Evolutionary conservation across 2,888 invertebrate genomes (phyloP).

Genomic region (Melanostoma scalare): DNA sequence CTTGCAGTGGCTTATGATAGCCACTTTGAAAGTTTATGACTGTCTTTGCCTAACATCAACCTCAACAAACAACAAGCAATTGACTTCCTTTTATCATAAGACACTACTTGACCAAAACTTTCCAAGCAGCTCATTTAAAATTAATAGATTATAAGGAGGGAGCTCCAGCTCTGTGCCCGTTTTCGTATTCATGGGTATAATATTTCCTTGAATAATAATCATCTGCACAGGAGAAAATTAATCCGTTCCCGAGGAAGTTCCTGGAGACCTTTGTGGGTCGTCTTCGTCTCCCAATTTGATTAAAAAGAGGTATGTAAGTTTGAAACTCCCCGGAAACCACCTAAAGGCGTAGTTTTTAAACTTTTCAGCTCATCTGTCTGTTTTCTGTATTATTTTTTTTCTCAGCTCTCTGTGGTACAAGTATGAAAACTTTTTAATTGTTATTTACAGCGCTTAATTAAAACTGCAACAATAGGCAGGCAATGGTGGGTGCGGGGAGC

Average conservation of each 20-base stretch:
- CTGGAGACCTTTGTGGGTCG: conserved; percentile 20
- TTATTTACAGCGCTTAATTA: conserved; percentile 71
- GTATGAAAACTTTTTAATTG: conserved; percentile 68
- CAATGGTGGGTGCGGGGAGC: conserved; percentile 13
- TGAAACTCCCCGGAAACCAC: conserved; percentile 59
- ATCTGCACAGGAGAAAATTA: conserved; percentile 57
- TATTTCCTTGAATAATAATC: conserved; percentile 52
- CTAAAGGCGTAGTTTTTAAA: conserved; percentile 63
- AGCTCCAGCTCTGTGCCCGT: background rate
- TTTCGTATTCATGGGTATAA: conserved; percentile 32
- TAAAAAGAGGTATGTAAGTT: conserved; percentile 56
- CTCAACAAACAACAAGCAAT: conserved; percentile 15
- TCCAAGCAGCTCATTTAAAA: conserved; percentile 27
- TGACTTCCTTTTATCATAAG: conserved; percentile 20
- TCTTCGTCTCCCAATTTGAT: conserved; percentile 40
- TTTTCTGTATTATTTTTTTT: background rate
- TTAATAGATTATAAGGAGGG: conserved; percentile 14
- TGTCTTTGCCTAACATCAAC: too few species aligned
- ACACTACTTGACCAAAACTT: conserved; percentile 47
- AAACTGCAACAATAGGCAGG: conserved; percentile 64
- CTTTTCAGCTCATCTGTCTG: conserved; percentile 25
- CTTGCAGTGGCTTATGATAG: too few species aligned
- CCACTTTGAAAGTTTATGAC: too few species aligned
- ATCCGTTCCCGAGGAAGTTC: conserved; percentile 31
- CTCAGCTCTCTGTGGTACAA: conserved; percentile 21